Conservation (phyloP, 2,797 vertebrate genomes). For the Takifugu rubripes region DNA sequence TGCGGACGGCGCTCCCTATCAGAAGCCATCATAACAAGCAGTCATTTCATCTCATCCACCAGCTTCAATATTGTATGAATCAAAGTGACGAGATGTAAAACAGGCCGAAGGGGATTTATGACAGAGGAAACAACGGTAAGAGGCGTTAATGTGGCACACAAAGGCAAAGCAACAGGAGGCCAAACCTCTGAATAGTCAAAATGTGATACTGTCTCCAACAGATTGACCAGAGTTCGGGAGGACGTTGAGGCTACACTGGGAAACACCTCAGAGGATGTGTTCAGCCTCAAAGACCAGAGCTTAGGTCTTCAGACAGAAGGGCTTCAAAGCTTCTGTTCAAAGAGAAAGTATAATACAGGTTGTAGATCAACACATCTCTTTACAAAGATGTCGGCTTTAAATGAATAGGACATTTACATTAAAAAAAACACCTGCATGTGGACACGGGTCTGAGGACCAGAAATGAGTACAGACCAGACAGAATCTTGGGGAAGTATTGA, state of each 20-base stretch:
- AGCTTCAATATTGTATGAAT: constrained; percentile 19
- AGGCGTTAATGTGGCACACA: no score
- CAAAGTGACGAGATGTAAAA: constrained; percentile 5
- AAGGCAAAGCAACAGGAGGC: no score
- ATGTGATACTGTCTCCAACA: no score
- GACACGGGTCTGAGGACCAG: no score
- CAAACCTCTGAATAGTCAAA: no score
- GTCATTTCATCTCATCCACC: constrained; percentile 32
- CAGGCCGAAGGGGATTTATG: constrained; percentile 8
- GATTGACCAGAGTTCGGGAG: constrained; percentile 23
- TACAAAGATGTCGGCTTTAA: constrained; percentile 47
- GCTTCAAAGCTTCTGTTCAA: constrained; percentile 69
- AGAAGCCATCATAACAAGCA: constrained; percentile 51
- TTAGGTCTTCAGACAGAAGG: constrained; percentile 42
- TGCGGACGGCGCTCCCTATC: constrained; percentile 54
- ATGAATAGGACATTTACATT: constrained; percentile 44
- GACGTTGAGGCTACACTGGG: constrained; percentile 65
- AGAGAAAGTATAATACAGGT: constrained; percentile 33
- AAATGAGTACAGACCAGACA: no score
- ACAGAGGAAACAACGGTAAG: background rate
- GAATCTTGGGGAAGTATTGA: no score
- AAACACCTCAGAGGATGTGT: constrained; percentile 40
- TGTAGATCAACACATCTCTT: constrained; percentile 43
- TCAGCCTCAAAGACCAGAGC: constrained; percentile 51
- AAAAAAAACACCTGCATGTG: constrained; percentile 13